Percentiles rank a stretch among this genome's conserved stretches.
phyloP scores from a whole-genome alignment of 2,797 vertebrate species.

The Takifugu rubripes region DNA sequence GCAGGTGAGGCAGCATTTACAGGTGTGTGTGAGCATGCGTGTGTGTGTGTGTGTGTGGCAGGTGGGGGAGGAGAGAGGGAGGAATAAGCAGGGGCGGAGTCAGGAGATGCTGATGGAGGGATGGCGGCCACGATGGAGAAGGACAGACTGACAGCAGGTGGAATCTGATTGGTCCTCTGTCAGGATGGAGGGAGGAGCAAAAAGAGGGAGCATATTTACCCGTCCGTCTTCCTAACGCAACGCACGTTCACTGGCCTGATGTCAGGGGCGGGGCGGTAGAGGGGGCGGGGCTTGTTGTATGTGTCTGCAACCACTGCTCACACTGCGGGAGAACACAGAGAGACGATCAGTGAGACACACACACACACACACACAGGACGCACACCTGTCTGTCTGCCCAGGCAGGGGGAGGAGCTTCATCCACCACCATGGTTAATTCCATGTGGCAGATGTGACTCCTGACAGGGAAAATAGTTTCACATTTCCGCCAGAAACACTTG shows the following conservation, averaged over 20 bases:
- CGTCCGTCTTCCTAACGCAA: constrained; percentile 55
- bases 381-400: neutral
- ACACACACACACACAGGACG: neutral
- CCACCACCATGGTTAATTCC: no score
- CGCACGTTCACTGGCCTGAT: constrained; percentile 27
- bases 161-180: constrained; percentile 1
- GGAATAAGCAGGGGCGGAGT: neutral
- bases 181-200: constrained; percentile 8
- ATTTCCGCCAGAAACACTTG: neutral
- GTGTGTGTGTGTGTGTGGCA: neutral
- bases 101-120: constrained; percentile 7
- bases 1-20: constrained; percentile 4
- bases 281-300: constrained; percentile 59
- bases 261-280: constrained; percentile 39
- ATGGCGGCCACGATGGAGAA: constrained; percentile 11
- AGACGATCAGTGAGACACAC: constrained; percentile 47
- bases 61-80: neutral
- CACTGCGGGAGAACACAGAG: constrained; percentile 65
- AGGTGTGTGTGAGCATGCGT: neutral
- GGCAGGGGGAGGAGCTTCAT: neutral
- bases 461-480: neutral
- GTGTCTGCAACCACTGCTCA: constrained; percentile 66
- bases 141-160: neutral
- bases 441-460: no score
- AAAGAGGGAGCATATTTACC: constrained; percentile 63